These are phyloP conservation scores for Schizotus pectinicornis DNA, from an alignment of 2,888 invertebrate genomes.

Conservation along the genomic window DNA sequence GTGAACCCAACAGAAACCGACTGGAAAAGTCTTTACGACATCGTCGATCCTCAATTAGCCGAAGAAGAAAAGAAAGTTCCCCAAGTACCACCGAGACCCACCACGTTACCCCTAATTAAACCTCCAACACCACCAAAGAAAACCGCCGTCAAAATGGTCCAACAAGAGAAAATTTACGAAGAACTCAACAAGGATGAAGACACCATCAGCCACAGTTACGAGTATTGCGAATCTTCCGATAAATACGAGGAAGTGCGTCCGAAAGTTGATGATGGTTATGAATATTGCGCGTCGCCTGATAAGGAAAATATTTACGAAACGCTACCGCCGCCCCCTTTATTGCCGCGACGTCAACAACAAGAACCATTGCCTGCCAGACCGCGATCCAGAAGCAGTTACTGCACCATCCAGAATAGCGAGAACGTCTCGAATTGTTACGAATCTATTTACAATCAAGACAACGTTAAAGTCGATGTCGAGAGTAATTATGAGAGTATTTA, in stretches of 20 bases:
- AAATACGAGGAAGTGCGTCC: conserved; percentile 43
- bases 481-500: conserved; percentile 44
- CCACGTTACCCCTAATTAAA: background rate
- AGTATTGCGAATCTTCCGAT: conserved; percentile 61
- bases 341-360: conserved; percentile 57
- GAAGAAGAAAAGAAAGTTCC: conserved; percentile 7
- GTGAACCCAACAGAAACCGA: conserved; percentile 13
- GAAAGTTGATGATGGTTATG: conserved; percentile 61
- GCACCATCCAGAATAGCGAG: conserved; percentile 66
- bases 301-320: conserved; percentile 64
- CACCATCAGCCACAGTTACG: conserved; percentile 56
- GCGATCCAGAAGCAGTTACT: conserved; percentile 56
- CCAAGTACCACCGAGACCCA: conserved; percentile 31
- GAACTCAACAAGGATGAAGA: conserved; percentile 34
- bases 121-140: conserved; percentile 29
- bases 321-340: conserved; percentile 51
- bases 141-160: conserved; percentile 31
- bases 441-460: conserved; percentile 55
- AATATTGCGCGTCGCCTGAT: conserved; percentile 59
- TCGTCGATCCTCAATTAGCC: conserved; percentile 33
- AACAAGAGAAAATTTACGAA: conserved; percentile 44
- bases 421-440: conserved; percentile 67
- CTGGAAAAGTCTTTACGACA: conserved; percentile 41
- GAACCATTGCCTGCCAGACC: conserved; percentile 61
- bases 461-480: conserved; percentile 24